phyloP scores from a whole-genome alignment of 2,797 vertebrate species.

The Ctenochaetus hawaiiensis region DNA sequence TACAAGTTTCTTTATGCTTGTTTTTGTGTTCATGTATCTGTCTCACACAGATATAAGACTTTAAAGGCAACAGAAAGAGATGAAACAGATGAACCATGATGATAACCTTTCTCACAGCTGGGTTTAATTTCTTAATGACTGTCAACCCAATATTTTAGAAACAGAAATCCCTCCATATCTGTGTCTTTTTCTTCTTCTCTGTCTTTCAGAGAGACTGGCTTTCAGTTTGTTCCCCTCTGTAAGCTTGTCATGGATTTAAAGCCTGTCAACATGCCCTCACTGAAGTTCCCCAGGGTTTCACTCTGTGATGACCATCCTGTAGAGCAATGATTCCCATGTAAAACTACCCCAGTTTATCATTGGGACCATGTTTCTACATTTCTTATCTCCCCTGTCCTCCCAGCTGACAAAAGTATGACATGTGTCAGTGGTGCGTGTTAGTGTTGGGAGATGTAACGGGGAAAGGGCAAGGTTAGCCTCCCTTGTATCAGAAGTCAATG shows the following conservation, averaged over 20 bases:
- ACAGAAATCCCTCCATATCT: constrained; percentile 25
- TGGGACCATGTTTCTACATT: constrained; percentile 52
- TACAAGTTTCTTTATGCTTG: constrained; percentile 1
- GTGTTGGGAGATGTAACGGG: constrained; percentile 63
- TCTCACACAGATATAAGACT: constrained; percentile 8
- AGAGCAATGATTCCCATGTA: constrained; percentile 71
- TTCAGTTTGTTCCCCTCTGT: constrained; percentile 22
- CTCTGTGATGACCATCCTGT: constrained; percentile 63
- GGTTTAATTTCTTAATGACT: constrained; percentile 42
- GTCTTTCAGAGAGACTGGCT: constrained; percentile 13
- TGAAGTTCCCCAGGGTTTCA: constrained; percentile 52
- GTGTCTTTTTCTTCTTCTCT: not conserved
- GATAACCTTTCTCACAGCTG: constrained; percentile 33
- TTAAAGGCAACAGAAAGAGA: constrained; percentile 18
- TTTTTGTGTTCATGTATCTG: constrained; percentile 7
- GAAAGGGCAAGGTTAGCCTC: constrained; percentile 59
- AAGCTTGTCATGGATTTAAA: constrained; percentile 47
- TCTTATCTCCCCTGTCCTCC: constrained; percentile 56
- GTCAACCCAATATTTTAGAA: constrained; percentile 9
- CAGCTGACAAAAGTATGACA: constrained; percentile 68
- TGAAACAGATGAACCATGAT: constrained; percentile 41
- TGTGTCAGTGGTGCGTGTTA: constrained; percentile 72
- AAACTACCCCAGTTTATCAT: constrained; percentile 67
- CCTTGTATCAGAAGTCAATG: constrained; percentile 71
- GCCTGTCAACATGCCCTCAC: constrained; percentile 59